phyloP scores from a whole-genome alignment of 2,888 invertebrate species.

The Polymixis flavicincta region DNA sequence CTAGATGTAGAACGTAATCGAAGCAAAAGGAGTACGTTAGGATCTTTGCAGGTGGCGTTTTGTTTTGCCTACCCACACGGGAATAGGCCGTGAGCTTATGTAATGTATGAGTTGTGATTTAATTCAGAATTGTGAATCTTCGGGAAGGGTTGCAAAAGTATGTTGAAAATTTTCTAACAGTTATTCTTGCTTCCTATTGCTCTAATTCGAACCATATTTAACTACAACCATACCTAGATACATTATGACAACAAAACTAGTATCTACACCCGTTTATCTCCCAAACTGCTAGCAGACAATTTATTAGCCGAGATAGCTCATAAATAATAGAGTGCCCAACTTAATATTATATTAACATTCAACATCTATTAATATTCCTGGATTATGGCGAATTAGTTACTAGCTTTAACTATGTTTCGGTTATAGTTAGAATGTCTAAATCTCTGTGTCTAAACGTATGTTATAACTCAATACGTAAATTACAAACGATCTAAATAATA shows the following conservation, averaged over 20 bases:
- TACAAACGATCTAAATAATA: background rate
- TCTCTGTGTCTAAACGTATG: constrained; percentile 2
- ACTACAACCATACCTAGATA: background rate
- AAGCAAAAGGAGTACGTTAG: background rate
- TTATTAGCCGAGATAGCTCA: constrained; percentile 49
- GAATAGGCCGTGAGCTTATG: background rate
- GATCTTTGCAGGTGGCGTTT: background rate
- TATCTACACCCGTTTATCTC: constrained; percentile 36
- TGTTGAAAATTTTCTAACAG: background rate
- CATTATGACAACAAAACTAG: background rate
- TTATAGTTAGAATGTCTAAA: background rate
- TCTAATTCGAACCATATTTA: background rate
- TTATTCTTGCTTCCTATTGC: no score
- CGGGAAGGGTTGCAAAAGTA: background rate
- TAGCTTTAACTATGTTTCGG: constrained; percentile 19
- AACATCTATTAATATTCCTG: constrained; percentile 60
- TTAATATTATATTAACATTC: constrained; percentile 57
- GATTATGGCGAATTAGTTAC: constrained; percentile 51
- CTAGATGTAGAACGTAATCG: background rate
- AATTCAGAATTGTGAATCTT: no score
- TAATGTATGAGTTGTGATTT: background rate
- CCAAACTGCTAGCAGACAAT: constrained; percentile 41
- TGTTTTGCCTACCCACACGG: no score
- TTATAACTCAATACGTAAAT: background rate
- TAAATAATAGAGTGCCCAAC: constrained; percentile 53